Base-by-base conservation (phyloP, 2,797 vertebrate genomes). In the Pseudotriccus pelzelni region DNA sequence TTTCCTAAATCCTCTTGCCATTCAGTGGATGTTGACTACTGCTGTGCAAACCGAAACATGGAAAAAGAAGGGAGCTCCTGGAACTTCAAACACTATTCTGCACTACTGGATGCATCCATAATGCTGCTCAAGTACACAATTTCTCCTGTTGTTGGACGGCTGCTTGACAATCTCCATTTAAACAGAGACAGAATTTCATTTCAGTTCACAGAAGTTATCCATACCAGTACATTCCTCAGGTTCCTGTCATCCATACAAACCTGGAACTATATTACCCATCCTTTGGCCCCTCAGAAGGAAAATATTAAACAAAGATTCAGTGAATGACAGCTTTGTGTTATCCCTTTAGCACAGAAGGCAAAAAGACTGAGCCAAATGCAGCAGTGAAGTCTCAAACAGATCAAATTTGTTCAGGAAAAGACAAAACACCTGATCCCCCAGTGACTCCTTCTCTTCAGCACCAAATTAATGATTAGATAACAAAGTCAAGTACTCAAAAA, bases 171-270 rank as follows among this genome's bases (percentile, higher is more conserved):
- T 25, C 36, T 82, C 41, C 21, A 28, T 19, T 66, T 73, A 81
- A 90, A 76, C 27, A 84, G 49, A 87, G 22, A 37, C 7, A 78
- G 28, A 69, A 84, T 86, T 27, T 62, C 34, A 59, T 66, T 94
- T 92, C 41, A 52, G 39, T 75, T 89, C 53, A 83, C 58, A 60
- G 32, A 49, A 89, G 44, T 55, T 78, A 36, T 49, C 39, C 62
- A 81, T 69, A 14, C 39, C 36, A 79, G 37, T 15, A 76, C 7
- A 6, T 62, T 86, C 63, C 30, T 86, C 80, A 37, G 27, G 60
- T 77, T 93, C 79, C 63, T 73, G 12, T 70, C 47, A 66, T 49
- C 50, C 59, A 43, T 30, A 49, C 46, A 91, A 55, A 47, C 9
- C 58, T 73, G 22, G 17, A 86, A 67, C 18, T 69, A 30, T 7